phyloP scores from a whole-genome alignment of 2,113 vertebrate species.

The Caloenas nicobarica region DNA sequence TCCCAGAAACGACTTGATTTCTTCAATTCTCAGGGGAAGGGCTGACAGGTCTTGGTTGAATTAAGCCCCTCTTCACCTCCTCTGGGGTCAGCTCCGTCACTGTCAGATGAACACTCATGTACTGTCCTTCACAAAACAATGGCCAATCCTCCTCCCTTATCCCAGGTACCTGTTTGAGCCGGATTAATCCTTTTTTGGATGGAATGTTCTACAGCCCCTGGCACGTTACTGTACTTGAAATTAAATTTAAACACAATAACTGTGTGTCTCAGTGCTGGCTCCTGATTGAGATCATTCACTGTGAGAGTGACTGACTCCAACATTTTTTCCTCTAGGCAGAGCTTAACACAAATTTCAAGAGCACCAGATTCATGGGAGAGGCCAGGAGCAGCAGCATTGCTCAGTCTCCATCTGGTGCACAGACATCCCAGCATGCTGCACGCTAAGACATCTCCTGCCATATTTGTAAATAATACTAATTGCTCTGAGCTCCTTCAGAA shows the following conservation, averaged over 20 bases:
- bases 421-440: not conserved
- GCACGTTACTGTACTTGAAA: accelerated
- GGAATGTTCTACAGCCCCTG: not conserved
- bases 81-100: not conserved
- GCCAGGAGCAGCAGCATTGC: not conserved
- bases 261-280: not conserved
- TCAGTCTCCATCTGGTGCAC: not conserved
- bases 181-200: not conserved
- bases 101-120: not conserved
- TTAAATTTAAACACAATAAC: not conserved
- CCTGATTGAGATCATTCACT: not conserved
- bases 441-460: not conserved
- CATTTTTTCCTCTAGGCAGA: not conserved
- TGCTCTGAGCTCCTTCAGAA: not conserved
- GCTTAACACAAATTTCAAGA: not conserved
- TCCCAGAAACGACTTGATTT: not conserved
- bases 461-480: slow-evolving; percentile 7
- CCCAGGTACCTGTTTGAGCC: not conserved
- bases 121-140: not conserved
- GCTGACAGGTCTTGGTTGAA: not conserved
- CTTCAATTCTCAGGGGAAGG: not conserved
- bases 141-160: not conserved
- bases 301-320: not conserved
- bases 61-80: not conserved
- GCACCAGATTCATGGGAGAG: not conserved